These are phyloP conservation scores for Sylvilagus floridanus DNA, from an alignment of 2,797 vertebrate species.

Conservation along the genomic window DNA sequence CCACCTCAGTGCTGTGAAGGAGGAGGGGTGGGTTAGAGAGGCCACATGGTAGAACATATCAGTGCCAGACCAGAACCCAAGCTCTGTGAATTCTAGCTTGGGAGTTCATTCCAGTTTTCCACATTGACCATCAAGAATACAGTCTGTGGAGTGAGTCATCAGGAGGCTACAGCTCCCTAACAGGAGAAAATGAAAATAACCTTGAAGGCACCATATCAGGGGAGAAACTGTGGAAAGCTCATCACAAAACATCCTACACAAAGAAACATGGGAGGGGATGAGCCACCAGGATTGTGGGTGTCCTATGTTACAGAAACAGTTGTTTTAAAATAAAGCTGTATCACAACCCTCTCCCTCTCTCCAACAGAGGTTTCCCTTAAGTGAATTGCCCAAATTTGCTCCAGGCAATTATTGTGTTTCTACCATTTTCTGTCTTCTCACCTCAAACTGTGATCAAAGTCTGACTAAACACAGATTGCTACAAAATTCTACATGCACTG, in stretches of 20 bases:
- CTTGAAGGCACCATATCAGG: not conserved
- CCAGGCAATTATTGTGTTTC: constrained; percentile 61
- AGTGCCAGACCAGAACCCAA: not conserved
- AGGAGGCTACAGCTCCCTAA: not conserved
- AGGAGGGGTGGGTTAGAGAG: not conserved
- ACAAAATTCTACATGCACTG: constrained; percentile 78
- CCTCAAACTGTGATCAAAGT: constrained; percentile 83
- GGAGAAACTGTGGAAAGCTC: not conserved
- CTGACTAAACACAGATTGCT: constrained; percentile 54
- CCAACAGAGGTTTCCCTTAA: not conserved
- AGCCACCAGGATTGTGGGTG: not conserved
- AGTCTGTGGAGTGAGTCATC: not conserved
- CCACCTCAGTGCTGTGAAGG: not conserved
- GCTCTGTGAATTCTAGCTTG: not conserved
- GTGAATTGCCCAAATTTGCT: not conserved
- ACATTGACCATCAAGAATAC: too few relatives aligned
- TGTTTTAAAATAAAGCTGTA: constrained; percentile 8
- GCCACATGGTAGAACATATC: not conserved
- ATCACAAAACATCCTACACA: not conserved
- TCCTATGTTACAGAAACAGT: not conserved
- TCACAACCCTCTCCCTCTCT: not conserved
- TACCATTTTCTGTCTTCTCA: constrained; percentile 13
- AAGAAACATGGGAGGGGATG: not conserved
- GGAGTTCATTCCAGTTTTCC: not conserved
- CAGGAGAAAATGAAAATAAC: not conserved